These are phyloP conservation scores for Elmis aenea DNA, from an alignment of 2,888 invertebrate genomes.

Conservation along the genomic window DNA sequence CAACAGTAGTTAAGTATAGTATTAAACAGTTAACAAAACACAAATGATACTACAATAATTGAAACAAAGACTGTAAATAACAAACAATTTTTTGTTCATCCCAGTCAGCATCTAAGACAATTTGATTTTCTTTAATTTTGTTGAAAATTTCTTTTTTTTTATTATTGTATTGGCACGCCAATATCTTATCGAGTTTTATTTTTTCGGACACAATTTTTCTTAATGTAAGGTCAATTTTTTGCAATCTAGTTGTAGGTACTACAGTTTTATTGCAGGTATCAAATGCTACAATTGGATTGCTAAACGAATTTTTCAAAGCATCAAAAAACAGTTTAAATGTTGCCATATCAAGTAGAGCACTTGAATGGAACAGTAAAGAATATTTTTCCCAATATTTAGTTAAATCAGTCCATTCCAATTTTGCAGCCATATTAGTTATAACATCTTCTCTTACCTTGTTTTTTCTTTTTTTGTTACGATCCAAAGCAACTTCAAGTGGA, in stretches of 20 bases:
- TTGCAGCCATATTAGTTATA: conserved; percentile 16
- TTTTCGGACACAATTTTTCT: conserved; percentile 19
- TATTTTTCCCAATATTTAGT: conserved; percentile 12
- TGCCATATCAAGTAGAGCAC: conserved; percentile 6
- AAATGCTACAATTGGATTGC: conserved; percentile 6
- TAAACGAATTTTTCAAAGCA: conserved; percentile 9
- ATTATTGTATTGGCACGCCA: conserved; percentile 6
- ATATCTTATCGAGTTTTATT: conserved; percentile 11
- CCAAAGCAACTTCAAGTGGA: conserved; percentile 14
- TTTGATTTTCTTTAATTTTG: conserved; percentile 12
- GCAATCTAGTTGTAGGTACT: conserved; percentile 11
- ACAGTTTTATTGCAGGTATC: conserved; percentile 2
- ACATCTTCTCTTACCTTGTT: conserved; percentile 13
- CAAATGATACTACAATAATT: no score
- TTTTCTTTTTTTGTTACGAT: conserved; percentile 13
- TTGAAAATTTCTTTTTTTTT: conserved; percentile 16
- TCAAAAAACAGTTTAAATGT: conserved; percentile 8
- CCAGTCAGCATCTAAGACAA: no score
- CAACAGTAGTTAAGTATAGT: no score
- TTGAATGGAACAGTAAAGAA: conserved; percentile 10
- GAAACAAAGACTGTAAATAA: no score
- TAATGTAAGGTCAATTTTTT: conserved; percentile 19
- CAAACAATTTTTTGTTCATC: no score
- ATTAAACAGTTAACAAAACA: no score
- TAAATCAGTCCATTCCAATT: conserved; percentile 15